phyloP scores from a whole-genome alignment of 53 echinoderm and acorn worm genomes.

The Holothuria leucospilota region DNA sequence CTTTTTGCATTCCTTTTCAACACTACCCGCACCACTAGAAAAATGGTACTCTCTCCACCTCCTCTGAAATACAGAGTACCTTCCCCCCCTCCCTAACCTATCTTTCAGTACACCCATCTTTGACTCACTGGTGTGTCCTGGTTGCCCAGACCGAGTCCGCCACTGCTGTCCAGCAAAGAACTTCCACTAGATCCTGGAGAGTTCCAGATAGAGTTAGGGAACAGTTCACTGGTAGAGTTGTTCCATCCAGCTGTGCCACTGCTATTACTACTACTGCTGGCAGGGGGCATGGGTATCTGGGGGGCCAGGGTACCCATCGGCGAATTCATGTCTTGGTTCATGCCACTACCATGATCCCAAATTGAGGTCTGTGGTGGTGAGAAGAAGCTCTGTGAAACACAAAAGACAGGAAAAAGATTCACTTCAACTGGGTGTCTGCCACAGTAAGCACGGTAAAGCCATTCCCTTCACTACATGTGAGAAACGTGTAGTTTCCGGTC shows the following conservation, averaged over 20 bases:
- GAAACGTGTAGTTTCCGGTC: no score
- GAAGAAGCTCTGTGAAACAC: constrained; percentile 44
- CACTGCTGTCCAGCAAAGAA: constrained; percentile 78
- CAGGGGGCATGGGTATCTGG: constrained; percentile 41
- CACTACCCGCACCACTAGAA: no score
- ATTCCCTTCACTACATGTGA: no score
- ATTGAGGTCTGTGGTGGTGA: background rate
- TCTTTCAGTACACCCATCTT: background rate
- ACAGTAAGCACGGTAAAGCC: no score
- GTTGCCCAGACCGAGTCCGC: constrained; percentile 38
- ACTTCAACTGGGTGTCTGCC: no score
- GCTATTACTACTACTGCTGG: background rate
- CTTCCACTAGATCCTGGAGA: constrained; percentile 69
- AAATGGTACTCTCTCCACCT: background rate
- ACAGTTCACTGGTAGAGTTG: constrained; percentile 72
- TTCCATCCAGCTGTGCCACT: constrained; percentile 55
- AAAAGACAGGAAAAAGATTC: background rate
- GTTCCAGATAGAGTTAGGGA: constrained; percentile 89
- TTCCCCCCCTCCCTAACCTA: background rate
- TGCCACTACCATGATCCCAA: constrained; percentile 9
- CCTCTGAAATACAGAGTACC: background rate
- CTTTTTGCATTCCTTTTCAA: no score
- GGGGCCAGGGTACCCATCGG: constrained; percentile 49
- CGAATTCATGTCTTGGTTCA: constrained; percentile 22
- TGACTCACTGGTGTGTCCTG: constrained; percentile 39